Base-by-base conservation (phyloP, 2,888 invertebrate genomes). In the Therioaphis trifolii region DNA sequence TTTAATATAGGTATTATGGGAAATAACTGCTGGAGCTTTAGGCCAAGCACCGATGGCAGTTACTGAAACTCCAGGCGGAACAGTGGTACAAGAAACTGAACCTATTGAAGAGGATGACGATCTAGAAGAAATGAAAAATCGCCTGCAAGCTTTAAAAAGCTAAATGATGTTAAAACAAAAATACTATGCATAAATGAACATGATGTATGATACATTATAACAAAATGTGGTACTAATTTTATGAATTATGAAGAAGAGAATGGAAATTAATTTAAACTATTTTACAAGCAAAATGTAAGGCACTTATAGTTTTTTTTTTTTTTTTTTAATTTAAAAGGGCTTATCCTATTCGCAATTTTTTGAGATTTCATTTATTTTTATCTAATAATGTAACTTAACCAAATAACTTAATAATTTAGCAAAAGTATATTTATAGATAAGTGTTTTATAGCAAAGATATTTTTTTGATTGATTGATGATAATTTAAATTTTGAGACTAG, bases 101-200 rank as follows among this genome's bases (percentile, higher is more conserved):
- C 91, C 91, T 0, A 91, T 91, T 27, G 92, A 92, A 84, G 91
- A 92, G 24, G 92, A 93, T 75, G 94, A 94, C 71, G 94, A 92
- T 85, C 90, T 97, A n/a, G 94, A 95, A 87, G 96, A 96, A 88
- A 97, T 98, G 97, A 95, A 96, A 89, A 93, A 92, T 84, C 90
- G 98, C 86, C 90, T 98, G 84, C 94, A 97, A 87, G 95, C 97
- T 52, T 90, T 98, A 78, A 92, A 96, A 86, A 97, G 97, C 87
- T 97, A 95, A 85, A 3, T 63, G 11, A 24, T 18, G 15, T 43
- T 15, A 11, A 40, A 69, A 77, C 4, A 27, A 66, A n/a, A 9
- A 87, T 40, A 0, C 14, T 78, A 68, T 24, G 63, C 14, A 24
- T 7, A 49, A 40, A 71, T 1, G 15, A 7, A 71, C 43, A 43